These are phyloP conservation scores for Bembecia ichneumoniformis DNA, from an alignment of 2,888 invertebrate species.

Conservation along the genomic window DNA sequence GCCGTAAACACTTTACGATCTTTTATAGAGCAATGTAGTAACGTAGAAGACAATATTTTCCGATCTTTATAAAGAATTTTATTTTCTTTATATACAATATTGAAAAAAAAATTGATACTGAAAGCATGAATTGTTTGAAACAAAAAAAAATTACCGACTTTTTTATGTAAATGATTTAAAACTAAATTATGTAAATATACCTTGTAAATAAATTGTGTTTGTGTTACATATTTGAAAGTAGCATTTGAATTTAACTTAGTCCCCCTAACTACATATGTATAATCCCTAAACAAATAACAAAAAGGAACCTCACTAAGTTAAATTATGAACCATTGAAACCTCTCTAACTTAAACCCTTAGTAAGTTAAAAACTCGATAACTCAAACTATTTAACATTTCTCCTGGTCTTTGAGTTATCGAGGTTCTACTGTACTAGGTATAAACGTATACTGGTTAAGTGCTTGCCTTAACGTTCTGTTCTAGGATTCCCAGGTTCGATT, in stretches of 20 bases:
- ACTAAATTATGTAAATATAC: no score
- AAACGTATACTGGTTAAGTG: no score
- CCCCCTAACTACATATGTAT: no score
- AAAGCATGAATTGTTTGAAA: no score
- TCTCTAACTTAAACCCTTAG: background rate
- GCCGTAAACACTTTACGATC: slow-evolving; percentile 1
- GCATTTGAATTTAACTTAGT: background rate
- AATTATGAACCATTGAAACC: background rate
- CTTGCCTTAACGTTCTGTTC: no score
- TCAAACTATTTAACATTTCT: background rate
- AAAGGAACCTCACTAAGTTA: background rate
- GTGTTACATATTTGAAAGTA: background rate
- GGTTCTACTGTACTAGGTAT: background rate
- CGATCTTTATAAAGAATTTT: background rate
- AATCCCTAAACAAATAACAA: background rate
- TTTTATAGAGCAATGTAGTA: slow-evolving; percentile 1
- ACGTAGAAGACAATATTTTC: background rate
- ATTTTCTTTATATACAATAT: no score
- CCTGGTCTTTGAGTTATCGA: background rate
- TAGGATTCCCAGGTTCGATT: no score
- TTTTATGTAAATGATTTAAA: no score
- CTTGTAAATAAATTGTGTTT: no score
- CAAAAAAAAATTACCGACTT: no score
- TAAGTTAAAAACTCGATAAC: no score
- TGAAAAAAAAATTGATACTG: no score